Base-by-base conservation (phyloP, 2,888 invertebrate species). In the Drosophila ustulata region DNA sequence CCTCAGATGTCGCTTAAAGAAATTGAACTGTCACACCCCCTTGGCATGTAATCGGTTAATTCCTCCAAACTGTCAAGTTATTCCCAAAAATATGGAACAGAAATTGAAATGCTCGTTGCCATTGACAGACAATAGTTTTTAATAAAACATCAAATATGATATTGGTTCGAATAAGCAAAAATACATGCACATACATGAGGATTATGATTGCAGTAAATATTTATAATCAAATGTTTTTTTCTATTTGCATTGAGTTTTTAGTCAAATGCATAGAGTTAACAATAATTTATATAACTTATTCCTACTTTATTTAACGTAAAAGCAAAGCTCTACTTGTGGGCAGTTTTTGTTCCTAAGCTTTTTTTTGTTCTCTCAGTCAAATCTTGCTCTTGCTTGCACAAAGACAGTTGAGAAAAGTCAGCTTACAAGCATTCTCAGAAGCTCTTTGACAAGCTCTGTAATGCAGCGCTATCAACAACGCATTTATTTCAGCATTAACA, bases 1-100 rank as follows among this genome's bases (percentile, higher is more conserved):
- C 58, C 55, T 32, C 26, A 30, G 18, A 28, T 63, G 61, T 57
- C 75, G 46, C 57, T 77, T 74, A 62, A 83, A 81, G 82, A 88
- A 87, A 84, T 87, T 71, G 79, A 87, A 73, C 73, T 88, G 89
- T 86, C 87, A 86, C 55, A 80, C 43, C 68, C 23, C 57, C 34
- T 56, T 49, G 56, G 26, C 61, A 4, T 30, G 52, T 59, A 82
- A 77, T 82, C 83, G 63, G 43, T 74, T 83, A 74, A 80, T 74
- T 88, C 74, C 66, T 70, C 25, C 3, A 65, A 65, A 58, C 65
- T 72, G 80, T 66, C 73, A 72, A 53, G 39, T 50, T 13, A 46
- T 23, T n/a, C 53, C 2, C 18, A 18, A 23, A 34, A 56, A 69
- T 51, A 51, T 65, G 13, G 46, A 66, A 28, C 6, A 11, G 9